A percentile compares a stretch with the other conserved stretches of the same genome.
phyloP scores from a whole-genome alignment of 2,797 vertebrate species.

The Kryptopterus vitreolus region DNA sequence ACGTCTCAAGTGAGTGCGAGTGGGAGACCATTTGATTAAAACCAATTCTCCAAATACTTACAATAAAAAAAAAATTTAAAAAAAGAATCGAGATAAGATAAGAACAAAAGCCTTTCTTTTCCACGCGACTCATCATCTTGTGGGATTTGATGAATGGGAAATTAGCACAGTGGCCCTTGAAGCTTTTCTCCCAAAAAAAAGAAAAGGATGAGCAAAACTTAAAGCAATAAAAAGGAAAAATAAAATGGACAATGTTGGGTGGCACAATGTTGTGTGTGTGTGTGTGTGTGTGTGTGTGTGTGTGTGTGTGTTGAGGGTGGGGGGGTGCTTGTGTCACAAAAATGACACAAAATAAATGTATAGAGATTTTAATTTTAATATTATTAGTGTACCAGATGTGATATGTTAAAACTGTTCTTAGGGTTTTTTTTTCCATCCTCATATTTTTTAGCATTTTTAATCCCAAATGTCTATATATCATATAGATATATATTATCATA shows the following conservation, averaged over 20 bases:
- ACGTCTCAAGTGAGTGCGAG: not conserved
- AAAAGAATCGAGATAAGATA: not conserved
- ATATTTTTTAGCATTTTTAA: not conserved
- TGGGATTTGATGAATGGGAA: not conserved
- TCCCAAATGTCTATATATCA: not conserved
- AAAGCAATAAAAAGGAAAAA: not conserved
- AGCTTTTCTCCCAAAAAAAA: not conserved
- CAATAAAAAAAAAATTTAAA: too few species aligned
- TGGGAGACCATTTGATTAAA: not conserved
- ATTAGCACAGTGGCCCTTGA: conserved; percentile 1
- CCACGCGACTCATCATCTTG: not conserved
- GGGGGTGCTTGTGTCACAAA: not conserved
- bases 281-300: too few species aligned
- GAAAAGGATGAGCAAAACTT: not conserved
- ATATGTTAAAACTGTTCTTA: not conserved
- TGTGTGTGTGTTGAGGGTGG: too few species aligned
- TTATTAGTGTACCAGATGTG: not conserved
- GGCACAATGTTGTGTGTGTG: too few species aligned
- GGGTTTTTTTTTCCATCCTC: not conserved
- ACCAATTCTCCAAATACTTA: not conserved
- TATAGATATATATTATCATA: too few species aligned
- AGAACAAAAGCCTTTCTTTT: not conserved
- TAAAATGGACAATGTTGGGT: too few species aligned
- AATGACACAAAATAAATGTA: not conserved
- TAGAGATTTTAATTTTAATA: not conserved